Base-by-base conservation (phyloP, 1,140 invertebrate genomes). In the Drosophila dunni region DNA sequence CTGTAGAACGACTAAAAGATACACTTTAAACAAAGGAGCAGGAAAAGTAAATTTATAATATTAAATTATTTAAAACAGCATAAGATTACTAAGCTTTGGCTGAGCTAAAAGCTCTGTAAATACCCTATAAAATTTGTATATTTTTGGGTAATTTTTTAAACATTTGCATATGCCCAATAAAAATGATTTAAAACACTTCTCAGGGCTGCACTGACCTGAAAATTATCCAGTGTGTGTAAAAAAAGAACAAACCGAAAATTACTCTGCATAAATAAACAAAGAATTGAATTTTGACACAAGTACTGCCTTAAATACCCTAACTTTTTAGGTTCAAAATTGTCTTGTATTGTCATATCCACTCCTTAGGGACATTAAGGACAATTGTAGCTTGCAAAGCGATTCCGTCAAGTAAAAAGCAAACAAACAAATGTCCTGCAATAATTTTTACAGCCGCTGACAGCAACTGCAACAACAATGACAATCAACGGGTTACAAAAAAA, bases 371-470 rank as follows among this genome's bases (percentile, higher is more conserved):
- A n/a, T n/a, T n/a, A n/a, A n/a, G n/a, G n/a, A n/a, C n/a, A n/a
- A n/a, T n/a, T n/a, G n/a, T n/a, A n/a, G n/a, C n/a, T n/a, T n/a
- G n/a, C n/a, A n/a, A n/a, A n/a, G n/a, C n/a, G n/a, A n/a, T n/a
- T n/a, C n/a, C n/a, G n/a, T n/a, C n/a, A n/a, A n/a, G n/a, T n/a
- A n/a, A n/a, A n/a, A n/a, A n/a, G n/a, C n/a, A n/a, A n/a, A n/a
- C n/a, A n/a, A n/a, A 29, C 24, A 29, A 29, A 88, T 88, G 83
- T 86, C 81, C 78, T 90, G 79, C 77, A 84, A 83, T 88, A 83
- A 88, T 82, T 82, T 88, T 58, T 62, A 78, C 51, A 79, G 64
- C 66, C 83, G 66, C 79, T 82, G 83, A 79, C 82, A 79, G 66
- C 34, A 50, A n/a, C 29, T 53, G 34, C 70, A 38, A 36, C 36